Evolutionary conservation across 2,113 vertebrate species (phyloP), one percentile per base, ranked within the genome.

Genomic region (Australoheros scitulus): DNA sequence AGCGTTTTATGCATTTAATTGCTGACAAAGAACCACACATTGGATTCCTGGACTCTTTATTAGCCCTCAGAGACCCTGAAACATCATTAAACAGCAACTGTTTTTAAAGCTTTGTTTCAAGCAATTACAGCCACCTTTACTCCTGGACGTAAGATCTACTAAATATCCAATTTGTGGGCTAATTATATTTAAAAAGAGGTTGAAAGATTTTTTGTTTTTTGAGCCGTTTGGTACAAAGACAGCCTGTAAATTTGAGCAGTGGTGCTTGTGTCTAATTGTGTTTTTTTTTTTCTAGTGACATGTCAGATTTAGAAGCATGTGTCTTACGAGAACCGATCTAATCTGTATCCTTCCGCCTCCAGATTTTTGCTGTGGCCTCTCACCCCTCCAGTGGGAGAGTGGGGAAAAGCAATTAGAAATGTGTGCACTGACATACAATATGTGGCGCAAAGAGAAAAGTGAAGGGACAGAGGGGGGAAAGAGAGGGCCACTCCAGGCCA

Each of bases 21-120:
- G 82, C 77, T 81, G 57, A 82, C 83, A 80, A 88, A 82, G 77
- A 79, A 32, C 43, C 59, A 59, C 77, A 20, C 43, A n/a, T 63
- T 61, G 83, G 56, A 82, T 87, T 89, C 41, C 79, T 70, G 76
- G 20, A 68, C 65, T 79, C 74, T 34, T 91, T 76, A 86, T 92
- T 87, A 63, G 76, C 63, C 82, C 63, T 18, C 20, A 14, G 81
- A 77, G 65, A 81, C 59, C 56, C 80, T 32, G 8, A 60, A 80
- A 76, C 74, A 78, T 63, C 57, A 43, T 79, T 83, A 80, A 68
- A 70, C 24, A 70, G 11, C 41, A 50, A 32, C 36, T 84, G 79
- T 76, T 70, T 83, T 26, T 41, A 50, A 38, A 18, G 43, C 79
- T 86, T 78, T 76, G 32, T 87, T 89, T 78, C 8, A 81, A 76